Conservation (phyloP, 2,888 invertebrate genomes). For the Hydraecia micacea region DNA sequence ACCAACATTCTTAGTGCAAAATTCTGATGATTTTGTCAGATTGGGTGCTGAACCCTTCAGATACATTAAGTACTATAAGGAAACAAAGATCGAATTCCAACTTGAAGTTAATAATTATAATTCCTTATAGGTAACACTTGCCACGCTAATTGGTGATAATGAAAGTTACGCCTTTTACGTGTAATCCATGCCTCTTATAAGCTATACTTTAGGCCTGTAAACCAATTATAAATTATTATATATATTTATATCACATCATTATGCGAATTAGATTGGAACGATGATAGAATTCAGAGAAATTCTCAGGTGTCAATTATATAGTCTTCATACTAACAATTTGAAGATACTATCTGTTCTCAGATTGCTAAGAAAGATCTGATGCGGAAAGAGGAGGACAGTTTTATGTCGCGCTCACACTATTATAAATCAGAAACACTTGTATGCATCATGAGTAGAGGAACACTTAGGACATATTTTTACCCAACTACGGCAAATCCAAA, state of each 20-base stretch:
- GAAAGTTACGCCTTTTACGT: background rate
- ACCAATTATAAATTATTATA: conserved; percentile 20
- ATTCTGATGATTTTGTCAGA: background rate
- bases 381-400: conserved; percentile 15
- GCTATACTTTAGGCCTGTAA: background rate
- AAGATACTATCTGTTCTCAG: conserved; percentile 33
- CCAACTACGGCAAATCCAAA: too few species aligned
- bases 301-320: conserved; percentile 39
- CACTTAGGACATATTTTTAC: background rate
- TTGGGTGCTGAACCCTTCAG: background rate
- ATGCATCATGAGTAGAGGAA: background rate
- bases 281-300: conserved; percentile 29
- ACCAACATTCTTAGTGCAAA: background rate
- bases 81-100: background rate
- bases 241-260: conserved; percentile 11
- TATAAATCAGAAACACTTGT: background rate
- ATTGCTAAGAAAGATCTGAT: conserved; percentile 19
- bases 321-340: conserved; percentile 25
- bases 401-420: background rate
- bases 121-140: background rate
- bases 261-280: conserved; percentile 38
- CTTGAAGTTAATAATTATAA: background rate
- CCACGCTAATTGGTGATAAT: background rate
- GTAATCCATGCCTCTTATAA: background rate
- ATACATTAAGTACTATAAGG: background rate